A percentile compares a stretch with the other conserved stretches of the same genome.
phyloP scores from a whole-genome alignment of 2,797 vertebrate species.

The Epinephelus awoara region DNA sequence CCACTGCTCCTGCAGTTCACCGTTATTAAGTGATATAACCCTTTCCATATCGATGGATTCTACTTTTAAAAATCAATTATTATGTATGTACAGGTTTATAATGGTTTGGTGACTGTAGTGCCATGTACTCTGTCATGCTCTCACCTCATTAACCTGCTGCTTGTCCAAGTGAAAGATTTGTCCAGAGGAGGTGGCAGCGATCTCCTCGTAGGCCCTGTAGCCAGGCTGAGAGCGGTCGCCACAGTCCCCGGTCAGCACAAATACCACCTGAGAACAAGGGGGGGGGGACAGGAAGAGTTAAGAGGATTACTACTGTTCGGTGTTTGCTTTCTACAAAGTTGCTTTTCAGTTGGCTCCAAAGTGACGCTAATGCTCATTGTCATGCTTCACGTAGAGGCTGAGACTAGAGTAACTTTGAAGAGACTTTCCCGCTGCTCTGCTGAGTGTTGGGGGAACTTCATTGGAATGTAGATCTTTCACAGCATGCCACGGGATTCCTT shows the following conservation, averaged over 20 bases:
- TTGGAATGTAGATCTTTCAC: conserved; percentile 56
- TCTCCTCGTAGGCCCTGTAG: conserved; percentile 94
- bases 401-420: conserved; percentile 38
- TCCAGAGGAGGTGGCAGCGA: conserved; percentile 94
- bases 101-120: not conserved
- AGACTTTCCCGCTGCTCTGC: conserved; percentile 33
- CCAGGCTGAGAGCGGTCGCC: conserved; percentile 95
- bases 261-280: conserved; percentile 89
- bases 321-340: conserved; percentile 48
- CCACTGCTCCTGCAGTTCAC: conserved; percentile 32
- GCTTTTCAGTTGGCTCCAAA: conserved; percentile 42
- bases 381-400: conserved; percentile 29
- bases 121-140: conserved; percentile 23
- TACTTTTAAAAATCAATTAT: not conserved
- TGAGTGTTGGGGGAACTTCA: conserved; percentile 29
- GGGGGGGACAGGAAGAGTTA: conserved; percentile 34
- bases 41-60: conserved; percentile 8
- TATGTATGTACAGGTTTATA: not conserved
- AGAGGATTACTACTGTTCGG: conserved; percentile 57
- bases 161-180: conserved; percentile 98
- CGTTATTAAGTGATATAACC: conserved; percentile 13
- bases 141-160: conserved; percentile 97
- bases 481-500: conserved; percentile 37
- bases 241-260: conserved; percentile 96
- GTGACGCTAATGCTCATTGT: conserved; percentile 60